phyloP scores from a whole-genome alignment of 2,888 invertebrate genomes.

The Bellardia pandia region DNA sequence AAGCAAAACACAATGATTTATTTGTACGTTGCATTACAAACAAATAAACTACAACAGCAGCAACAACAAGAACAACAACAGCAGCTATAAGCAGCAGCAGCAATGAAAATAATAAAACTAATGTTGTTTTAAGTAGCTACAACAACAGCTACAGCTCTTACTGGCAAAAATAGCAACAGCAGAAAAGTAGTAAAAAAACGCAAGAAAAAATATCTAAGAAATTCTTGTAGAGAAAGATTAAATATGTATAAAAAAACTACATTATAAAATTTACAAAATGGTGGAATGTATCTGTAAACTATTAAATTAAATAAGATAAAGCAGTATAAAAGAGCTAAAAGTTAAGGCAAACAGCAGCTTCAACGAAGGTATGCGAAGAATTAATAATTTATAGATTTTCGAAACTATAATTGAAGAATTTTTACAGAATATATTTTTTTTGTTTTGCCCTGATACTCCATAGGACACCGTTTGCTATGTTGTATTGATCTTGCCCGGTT shows the following conservation, averaged over 20 bases:
- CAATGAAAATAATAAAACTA: constrained; percentile 58
- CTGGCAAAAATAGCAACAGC: constrained; percentile 23
- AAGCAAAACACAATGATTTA: constrained; percentile 67
- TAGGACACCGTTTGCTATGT: too few relatives aligned
- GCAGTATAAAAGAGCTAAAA: background rate
- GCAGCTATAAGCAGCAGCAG: background rate
- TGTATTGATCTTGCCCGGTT: too few relatives aligned
- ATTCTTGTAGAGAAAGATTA: constrained; percentile 58
- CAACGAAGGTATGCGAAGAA: too few relatives aligned
- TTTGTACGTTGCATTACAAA: constrained; percentile 57
- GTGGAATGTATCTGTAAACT: constrained; percentile 65
- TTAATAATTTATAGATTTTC: constrained; percentile 21
- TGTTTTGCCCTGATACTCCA: too few relatives aligned
- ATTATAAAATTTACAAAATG: constrained; percentile 65
- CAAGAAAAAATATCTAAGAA: constrained; percentile 53
- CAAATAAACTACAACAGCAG: constrained; percentile 43
- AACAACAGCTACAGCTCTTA: constrained; percentile 55
- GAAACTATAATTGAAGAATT: background rate
- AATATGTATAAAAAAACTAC: constrained; percentile 32
- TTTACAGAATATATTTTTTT: too few relatives aligned
- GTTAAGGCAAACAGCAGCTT: background rate
- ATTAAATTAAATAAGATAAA: constrained; percentile 62
- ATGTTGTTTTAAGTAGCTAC: constrained; percentile 69
- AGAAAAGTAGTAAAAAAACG: constrained; percentile 3
- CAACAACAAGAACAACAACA: constrained; percentile 17